A percentile compares a stretch with the other conserved stretches of the same genome.
Conservation (phyloP, 2,113 vertebrate species). For the Semicossyphus pulcher region DNA sequence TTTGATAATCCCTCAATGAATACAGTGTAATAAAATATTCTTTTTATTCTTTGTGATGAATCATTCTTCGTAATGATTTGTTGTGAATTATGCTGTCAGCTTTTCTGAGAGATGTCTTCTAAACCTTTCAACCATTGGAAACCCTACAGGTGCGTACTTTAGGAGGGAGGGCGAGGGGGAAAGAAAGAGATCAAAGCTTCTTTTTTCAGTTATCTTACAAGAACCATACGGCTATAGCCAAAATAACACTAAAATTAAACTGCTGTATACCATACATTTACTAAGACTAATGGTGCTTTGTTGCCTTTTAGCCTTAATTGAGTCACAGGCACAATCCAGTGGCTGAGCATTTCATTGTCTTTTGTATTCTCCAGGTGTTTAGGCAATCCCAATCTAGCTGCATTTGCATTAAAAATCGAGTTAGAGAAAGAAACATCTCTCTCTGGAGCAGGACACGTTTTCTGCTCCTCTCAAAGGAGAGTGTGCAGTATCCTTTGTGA, state of each 20-base stretch:
- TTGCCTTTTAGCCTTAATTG: slow-evolving; percentile 33
- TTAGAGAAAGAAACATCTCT: slow-evolving; percentile 36
- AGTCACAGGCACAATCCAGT: slow-evolving; percentile 33
- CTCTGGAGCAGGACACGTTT: slow-evolving; percentile 15
- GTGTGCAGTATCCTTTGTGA: slow-evolving; percentile 26
- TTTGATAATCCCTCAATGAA: slow-evolving; percentile 62
- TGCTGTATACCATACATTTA: slow-evolving; percentile 30
- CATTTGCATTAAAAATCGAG: slow-evolving; percentile 59
- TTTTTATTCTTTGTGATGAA: slow-evolving; percentile 44
- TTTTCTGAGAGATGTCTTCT: slow-evolving; percentile 44
- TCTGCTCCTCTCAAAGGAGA: slow-evolving; percentile 18
- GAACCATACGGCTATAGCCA: slow-evolving; percentile 25
- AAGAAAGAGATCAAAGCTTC: slow-evolving; percentile 35
- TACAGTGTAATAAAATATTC: slow-evolving; percentile 37
- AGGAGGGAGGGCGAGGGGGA: neutral
- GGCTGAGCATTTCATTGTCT: slow-evolving; percentile 41
- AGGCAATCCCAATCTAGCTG: slow-evolving; percentile 37
- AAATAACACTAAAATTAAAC: neutral
- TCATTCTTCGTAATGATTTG: slow-evolving; percentile 50
- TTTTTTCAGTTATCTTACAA: slow-evolving; percentile 27
- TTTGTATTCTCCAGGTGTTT: slow-evolving; percentile 52
- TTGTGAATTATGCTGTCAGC: slow-evolving; percentile 49
- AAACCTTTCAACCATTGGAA: slow-evolving; percentile 48
- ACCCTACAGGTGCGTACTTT: slow-evolving; percentile 14
- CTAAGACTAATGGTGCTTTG: slow-evolving; percentile 17